phyloP scores from a whole-genome alignment of 2,113 vertebrate species.

The Platycercus adscitus region DNA sequence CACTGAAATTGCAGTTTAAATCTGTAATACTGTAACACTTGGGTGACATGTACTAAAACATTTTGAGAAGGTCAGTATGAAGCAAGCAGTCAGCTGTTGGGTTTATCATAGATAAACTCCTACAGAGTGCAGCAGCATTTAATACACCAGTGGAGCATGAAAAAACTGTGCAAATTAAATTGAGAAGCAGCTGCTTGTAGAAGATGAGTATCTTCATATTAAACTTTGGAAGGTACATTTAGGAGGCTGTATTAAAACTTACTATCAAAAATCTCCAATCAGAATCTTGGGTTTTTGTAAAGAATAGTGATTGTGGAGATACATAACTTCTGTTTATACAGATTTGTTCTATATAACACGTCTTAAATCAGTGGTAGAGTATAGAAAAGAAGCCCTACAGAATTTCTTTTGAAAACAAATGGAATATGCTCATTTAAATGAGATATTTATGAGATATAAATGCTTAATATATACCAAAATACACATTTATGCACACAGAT shows the following conservation, averaged over 20 bases:
- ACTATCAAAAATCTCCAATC: slow-evolving; percentile 59
- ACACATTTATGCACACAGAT: neutral
- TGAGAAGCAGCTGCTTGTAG: slow-evolving; percentile 87
- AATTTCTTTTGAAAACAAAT: neutral
- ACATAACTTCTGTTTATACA: neutral
- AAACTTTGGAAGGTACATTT: slow-evolving; percentile 75
- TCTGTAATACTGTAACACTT: slow-evolving; percentile 57
- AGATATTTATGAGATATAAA: neutral
- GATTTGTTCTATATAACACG: neutral
- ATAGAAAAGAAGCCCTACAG: neutral
- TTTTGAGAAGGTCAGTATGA: slow-evolving; percentile 84
- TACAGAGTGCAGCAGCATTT: slow-evolving; percentile 88
- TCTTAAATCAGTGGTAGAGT: neutral
- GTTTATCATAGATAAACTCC: slow-evolving; percentile 91
- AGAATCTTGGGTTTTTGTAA: slow-evolving; percentile 52
- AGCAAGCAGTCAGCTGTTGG: slow-evolving; percentile 89
- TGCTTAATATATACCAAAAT: neutral
- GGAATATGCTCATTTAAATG: neutral
- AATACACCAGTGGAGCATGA: slow-evolving; percentile 95
- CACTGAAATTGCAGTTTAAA: slow-evolving; percentile 66
- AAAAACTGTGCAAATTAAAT: slow-evolving; percentile 94
- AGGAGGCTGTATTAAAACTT: slow-evolving; percentile 67
- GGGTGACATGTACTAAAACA: slow-evolving; percentile 67
- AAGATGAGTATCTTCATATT: slow-evolving; percentile 95
- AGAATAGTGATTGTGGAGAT: slow-evolving; percentile 45